Evolutionary conservation across 2,888 invertebrate genomes (phyloP), one percentile per base, ranked within the genome.

Genomic region (Lymantria monacha): DNA sequence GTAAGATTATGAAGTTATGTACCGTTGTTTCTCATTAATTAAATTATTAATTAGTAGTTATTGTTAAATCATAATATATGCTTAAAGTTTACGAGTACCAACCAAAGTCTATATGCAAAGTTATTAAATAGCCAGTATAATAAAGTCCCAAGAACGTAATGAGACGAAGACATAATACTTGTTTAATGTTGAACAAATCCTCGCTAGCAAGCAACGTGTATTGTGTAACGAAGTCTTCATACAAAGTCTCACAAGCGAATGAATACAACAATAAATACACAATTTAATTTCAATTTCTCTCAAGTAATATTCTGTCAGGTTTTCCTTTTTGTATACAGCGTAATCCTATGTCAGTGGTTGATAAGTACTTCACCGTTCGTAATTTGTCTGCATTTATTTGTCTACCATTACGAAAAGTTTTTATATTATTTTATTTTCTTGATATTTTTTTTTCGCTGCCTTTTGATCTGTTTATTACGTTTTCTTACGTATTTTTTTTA

Each of bases 381-480:
- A 46, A 59, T 63, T 63, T 51, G 46, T 54, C 46, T 50, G 44
- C 40, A 48, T 50, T 59, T 49, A 50, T 63, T 51, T 49, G 41
- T 31, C 33, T 33, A 14, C 42, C 9, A 42, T 41, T 48, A 30
- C 38, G 15, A 14, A 9, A 41, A 41, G 13, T 14, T 14, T 41
- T 41, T 10, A 41, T 41, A n/a, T n/a, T 41, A 7, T 7, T 41
- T 41, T 12, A n/a, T 11, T 41, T 41, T 14, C 15, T 9, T 41
- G 0, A 41, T 9, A 14, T 41, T 41, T 12, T 22, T 38, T 38
- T 12, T 8, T 33, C 9, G 41, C 7, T 40, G 47, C 30, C 41
- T 58, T 14, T 41, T 41, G 43, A 53, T 60, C 49, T 49, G 47
- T 51, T 51, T 59, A 42, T 59, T 43, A 46, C 46, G 44, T 13